Conservation (phyloP, 1,140 invertebrate genomes). For the Archivesica marissinica region DNA sequence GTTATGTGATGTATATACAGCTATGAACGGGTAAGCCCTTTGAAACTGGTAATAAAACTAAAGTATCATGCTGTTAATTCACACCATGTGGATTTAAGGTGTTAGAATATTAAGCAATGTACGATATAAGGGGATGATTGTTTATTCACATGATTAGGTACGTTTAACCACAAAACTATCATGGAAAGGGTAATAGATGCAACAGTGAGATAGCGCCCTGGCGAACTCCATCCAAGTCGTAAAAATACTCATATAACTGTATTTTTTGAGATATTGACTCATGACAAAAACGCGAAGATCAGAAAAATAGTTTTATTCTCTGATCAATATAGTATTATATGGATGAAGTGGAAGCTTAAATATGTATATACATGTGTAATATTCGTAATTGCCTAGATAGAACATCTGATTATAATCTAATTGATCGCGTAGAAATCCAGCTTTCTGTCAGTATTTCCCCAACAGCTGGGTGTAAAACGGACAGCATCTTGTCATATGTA, state of each 20-base stretch:
- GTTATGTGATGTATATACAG: conserved; percentile 5
- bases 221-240: conserved; percentile 1
- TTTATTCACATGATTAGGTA: conserved; percentile 30
- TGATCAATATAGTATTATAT: conserved; percentile 43
- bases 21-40: conserved; percentile 9
- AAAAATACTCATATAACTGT: conserved; percentile 1
- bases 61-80: conserved; percentile 51
- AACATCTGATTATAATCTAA: not conserved
- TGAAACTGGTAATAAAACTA: conserved; percentile 21
- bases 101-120: conserved; percentile 44
- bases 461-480: not conserved
- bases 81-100: conserved; percentile 21
- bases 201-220: not conserved
- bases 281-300: conserved; percentile 20
- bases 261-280: conserved; percentile 28
- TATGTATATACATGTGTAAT: conserved; percentile 14
- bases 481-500: not conserved
- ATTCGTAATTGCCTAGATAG: not conserved
- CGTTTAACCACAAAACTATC: conserved; percentile 15
- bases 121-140: conserved; percentile 1
- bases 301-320: conserved; percentile 14
- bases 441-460: not conserved
- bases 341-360: conserved; percentile 15
- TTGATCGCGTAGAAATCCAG: not conserved
- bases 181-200: not conserved